Evolutionary conservation across 2,888 invertebrate genomes (phyloP), one percentile per base, ranked within the genome.

Genomic region (Blastobasis adustella): DNA sequence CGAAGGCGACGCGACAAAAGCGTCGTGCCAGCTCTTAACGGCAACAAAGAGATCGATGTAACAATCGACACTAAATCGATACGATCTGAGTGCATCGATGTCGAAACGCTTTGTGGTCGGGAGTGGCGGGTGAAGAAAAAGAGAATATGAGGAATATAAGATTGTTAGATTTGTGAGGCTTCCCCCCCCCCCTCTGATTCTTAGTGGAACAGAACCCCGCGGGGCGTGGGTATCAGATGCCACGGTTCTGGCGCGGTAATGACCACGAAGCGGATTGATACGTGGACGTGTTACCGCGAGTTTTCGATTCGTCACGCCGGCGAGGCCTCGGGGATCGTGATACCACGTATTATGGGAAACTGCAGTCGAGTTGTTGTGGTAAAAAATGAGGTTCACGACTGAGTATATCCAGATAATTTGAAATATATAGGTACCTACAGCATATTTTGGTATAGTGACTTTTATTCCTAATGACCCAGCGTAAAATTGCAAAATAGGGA

Each of bases 291-390:
- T 77, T 71, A 73, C 62, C 58, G 56, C 60, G 63, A 71, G 71
- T 75, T 76, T 73, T 54, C 69, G 68, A 82, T 82, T 77, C 67
- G 82, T 71, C 72, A 71, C 69, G 73, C 45, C 71, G 56, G 54
- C 56, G 54, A 49, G 60, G 57, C 61, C 55, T 59, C 58, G 60
- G 56, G 54, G 54, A 54, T 55, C 52, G 52, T 50, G 51, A 37
- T 52, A 56, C 58, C 54, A 9, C 10, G 37, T 23, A 47, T 49
- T 52, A 49, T 46, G 46, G 46, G 45, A 37, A 8, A n/a, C 23
- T 23, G 23, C 23, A 23, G 23, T 23, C 23, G 23, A 23, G 23
- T 23, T 23, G 23, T 23, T 23, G 23, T 23, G 23, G 23, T 23
- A 23, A 23, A 23, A 23, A 23, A 23, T 23, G 23, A 23, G 23